Conservation (phyloP, 2,888 invertebrate genomes). For the Boloria euphrosyne region DNA sequence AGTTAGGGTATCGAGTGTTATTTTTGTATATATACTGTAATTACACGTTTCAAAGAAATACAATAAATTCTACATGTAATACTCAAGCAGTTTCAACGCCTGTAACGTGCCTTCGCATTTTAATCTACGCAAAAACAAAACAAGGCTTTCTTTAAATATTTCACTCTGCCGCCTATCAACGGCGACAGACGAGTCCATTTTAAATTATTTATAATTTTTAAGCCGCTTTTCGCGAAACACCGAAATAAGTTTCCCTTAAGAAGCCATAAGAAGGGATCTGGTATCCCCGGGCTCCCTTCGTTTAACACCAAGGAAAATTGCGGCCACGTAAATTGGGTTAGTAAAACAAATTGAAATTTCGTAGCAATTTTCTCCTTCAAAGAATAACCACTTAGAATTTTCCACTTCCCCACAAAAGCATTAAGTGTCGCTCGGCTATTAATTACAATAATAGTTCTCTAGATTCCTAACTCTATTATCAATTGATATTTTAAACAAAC, state of each 20-base stretch:
- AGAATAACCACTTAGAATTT: conserved; percentile 57
- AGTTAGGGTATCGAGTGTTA: too few relatives aligned
- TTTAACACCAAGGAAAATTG: conserved; percentile 66
- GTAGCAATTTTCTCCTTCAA: conserved; percentile 72
- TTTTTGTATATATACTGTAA: too few relatives aligned
- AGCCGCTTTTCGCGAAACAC: conserved; percentile 24
- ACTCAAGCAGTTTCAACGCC: not conserved
- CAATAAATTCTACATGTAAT: not conserved
- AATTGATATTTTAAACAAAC: too few relatives aligned
- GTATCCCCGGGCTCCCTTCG: conserved; percentile 55
- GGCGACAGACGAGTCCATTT: conserved; percentile 10
- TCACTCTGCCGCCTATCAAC: not conserved
- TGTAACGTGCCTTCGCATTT: not conserved
- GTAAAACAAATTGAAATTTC: conserved; percentile 75
- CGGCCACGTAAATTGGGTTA: conserved; percentile 70
- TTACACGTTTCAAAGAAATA: not conserved
- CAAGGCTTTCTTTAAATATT: conserved; percentile 6
- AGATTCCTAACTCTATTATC: not conserved
- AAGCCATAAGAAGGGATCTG: conserved; percentile 46
- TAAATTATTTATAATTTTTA: conserved; percentile 34
- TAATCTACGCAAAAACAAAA: not conserved
- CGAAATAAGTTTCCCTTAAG: conserved; percentile 34
- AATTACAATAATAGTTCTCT: conserved; percentile 7
- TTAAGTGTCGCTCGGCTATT: conserved; percentile 19
- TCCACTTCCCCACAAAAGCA: conserved; percentile 33